Evolutionary conservation across 2,113 vertebrate species (phyloP), one percentile per base, ranked within the genome.

Genomic region (Ictalurus furcatus): DNA sequence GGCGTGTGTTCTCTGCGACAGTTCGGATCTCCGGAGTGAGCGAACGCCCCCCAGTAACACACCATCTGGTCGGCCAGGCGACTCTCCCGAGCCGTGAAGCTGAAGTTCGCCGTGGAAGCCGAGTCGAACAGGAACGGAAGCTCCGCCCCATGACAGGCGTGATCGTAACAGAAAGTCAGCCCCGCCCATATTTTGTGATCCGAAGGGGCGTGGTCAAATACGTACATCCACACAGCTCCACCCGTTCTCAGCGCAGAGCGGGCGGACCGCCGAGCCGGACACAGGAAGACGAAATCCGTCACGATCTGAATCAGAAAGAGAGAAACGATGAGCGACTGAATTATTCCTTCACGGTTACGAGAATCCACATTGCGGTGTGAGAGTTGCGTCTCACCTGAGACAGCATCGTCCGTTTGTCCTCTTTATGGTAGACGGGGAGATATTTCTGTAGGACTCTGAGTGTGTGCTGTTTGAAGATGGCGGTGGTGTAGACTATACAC

Each of bases 401-500:
- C 1, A 96, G 90, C 95, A 96, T 96, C 0, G 86, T 79, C 40
- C 96, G 90, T 81, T 82, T 92, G 92, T 96, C 96, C 0, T 87
- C 40, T 0, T 93, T 90, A 56, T 25, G 90, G 92, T 95, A 96
- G 85, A 94, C 86, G 0, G 95, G 95, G 85, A 96, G 87, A 89
- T 96, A 96, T 81, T 94, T 92, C 92, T 92, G 93, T 34, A 96
- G 94, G 89, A 96, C 84, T 67, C 34, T 69, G 48, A 96, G 90
- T 4, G 94, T 67, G 58, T 96, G 95, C 0, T 96, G 96, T 91
- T 96, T 96, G 85, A 96, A 96, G 92, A 96, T 95, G 91, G 94
- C 95, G 0, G 94, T 92, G 28, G 93, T 90, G 91, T 95, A 96
- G 37, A 95, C 92, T 0, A 90, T 91, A 86, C 93, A 91, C 89